A percentile compares a stretch with the other conserved stretches of the same genome.
These are phyloP conservation scores for Oxyruncus cristatus DNA, from an alignment of 2,113 vertebrate genomes.

Conservation along the genomic window DNA sequence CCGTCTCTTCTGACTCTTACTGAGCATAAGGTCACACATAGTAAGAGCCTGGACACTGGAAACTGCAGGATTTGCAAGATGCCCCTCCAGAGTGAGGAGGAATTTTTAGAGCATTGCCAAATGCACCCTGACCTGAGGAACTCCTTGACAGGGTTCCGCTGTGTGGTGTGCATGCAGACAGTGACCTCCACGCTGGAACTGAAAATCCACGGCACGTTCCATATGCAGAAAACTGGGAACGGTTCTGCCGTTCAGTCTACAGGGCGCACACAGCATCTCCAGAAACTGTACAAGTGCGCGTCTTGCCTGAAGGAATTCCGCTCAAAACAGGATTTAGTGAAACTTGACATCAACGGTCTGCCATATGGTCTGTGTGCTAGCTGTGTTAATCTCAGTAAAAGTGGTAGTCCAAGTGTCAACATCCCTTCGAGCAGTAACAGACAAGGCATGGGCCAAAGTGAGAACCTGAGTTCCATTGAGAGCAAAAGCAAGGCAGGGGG, in stretches of 20 bases:
- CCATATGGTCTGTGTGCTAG: conserved; percentile 93
- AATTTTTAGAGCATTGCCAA: conserved; percentile 98
- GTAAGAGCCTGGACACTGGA: conserved; percentile 97
- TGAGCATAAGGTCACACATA: conserved; percentile 98
- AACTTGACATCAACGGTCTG: conserved; percentile 95
- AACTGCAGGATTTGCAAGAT: conserved; percentile 98
- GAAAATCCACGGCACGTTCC: conserved; percentile 99
- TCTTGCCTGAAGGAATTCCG: conserved; percentile 98
- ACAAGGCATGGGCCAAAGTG: conserved; percentile 80
- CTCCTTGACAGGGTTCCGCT: conserved; percentile 97
- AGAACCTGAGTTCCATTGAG: conserved; percentile 85
- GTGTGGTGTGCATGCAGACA: conserved; percentile 99
- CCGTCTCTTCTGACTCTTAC: conserved; percentile 97
- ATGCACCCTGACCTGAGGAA: conserved; percentile 98
- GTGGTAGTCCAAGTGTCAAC: conserved; percentile 87
- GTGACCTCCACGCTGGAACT: conserved; percentile 98
- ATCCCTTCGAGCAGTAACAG: conserved; percentile 81
- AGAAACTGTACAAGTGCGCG: conserved; percentile 93
- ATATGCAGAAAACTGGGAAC: conserved; percentile 97
- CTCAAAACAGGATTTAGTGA: conserved; percentile 94
- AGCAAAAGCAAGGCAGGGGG: conserved; percentile 87
- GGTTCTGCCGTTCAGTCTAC: conserved; percentile 76
- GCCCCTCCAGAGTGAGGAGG: conserved; percentile 96
- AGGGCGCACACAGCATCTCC: conserved; percentile 75
- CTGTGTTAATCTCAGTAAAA: conserved; percentile 93